Evolutionary conservation across 2,888 invertebrate species (phyloP).

Genomic region (Nysson spinosus): DNA sequence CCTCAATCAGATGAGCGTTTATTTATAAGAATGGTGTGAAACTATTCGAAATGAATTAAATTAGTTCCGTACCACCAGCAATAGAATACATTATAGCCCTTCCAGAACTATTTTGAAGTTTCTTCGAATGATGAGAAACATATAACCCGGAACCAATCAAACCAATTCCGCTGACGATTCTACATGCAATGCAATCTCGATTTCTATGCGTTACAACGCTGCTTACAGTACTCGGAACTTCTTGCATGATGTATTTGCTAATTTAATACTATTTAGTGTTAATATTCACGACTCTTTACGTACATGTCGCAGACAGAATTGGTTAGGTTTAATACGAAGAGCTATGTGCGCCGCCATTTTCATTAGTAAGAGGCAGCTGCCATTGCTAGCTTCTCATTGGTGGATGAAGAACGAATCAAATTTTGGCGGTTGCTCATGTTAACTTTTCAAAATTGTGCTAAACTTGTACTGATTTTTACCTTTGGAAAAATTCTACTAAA

Average conservation of each 20-base stretch:
- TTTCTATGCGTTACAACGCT: constrained; percentile 75
- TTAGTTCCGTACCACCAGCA: constrained; percentile 76
- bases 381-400: no score
- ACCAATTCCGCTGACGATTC: constrained; percentile 81
- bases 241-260: neutral
- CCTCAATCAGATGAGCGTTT: neutral
- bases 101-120: constrained; percentile 78
- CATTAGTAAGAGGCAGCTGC: no score
- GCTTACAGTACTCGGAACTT: constrained; percentile 53
- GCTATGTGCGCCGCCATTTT: no score
- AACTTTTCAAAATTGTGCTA: no score
- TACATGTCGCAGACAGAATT: no score
- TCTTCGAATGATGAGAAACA: constrained; percentile 80
- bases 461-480: no score
- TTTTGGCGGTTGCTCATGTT: no score
- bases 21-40: neutral
- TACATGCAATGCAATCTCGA: constrained; percentile 81
- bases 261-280: neutral
- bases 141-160: constrained; percentile 83
- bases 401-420: no score
- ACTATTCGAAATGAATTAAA: neutral
- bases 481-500: no score
- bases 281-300: no score
- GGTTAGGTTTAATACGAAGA: no score
- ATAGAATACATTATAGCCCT: constrained; percentile 78